Evolutionary conservation across 1,140 invertebrate species (phyloP).

Genomic region (Caenorhabditis inopinata): DNA sequence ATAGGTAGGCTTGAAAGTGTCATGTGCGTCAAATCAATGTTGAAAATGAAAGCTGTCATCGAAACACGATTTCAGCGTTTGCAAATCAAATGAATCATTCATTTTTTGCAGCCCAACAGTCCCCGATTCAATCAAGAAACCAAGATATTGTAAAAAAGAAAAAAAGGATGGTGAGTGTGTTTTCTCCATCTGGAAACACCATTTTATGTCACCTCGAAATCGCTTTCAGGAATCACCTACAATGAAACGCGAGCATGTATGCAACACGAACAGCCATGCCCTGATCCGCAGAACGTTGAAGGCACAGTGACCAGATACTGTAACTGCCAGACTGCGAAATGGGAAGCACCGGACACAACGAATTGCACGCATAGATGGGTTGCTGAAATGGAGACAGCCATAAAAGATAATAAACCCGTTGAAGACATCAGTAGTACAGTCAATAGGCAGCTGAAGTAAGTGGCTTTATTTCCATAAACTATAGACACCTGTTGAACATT

Average conservation of each 20-base stretch:
- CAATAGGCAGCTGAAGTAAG: conserved; percentile 17
- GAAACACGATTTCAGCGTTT: too few relatives aligned
- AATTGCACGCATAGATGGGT: conserved; percentile 52
- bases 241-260: neutral
- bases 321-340: conserved; percentile 43
- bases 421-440: conserved; percentile 14
- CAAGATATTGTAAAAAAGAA: conserved; percentile 6
- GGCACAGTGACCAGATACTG: conserved; percentile 36
- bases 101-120: neutral
- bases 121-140: neutral
- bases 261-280: conserved; percentile 22
- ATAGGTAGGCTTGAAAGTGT: too few relatives aligned
- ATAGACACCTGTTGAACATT: too few relatives aligned
- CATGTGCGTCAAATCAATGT: too few relatives aligned
- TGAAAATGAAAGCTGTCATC: too few relatives aligned
- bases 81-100: too few relatives aligned
- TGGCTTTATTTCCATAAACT: too few relatives aligned
- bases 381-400: conserved; percentile 32
- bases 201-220: too few relatives aligned
- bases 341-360: conserved; percentile 46
- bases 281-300: conserved; percentile 34
- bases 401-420: conserved; percentile 33
- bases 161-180: neutral
- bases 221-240: conserved; percentile 8
- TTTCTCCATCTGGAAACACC: too few relatives aligned